phyloP scores from a whole-genome alignment of 2,888 invertebrate genomes.

The Drosophila kuntzei region DNA sequence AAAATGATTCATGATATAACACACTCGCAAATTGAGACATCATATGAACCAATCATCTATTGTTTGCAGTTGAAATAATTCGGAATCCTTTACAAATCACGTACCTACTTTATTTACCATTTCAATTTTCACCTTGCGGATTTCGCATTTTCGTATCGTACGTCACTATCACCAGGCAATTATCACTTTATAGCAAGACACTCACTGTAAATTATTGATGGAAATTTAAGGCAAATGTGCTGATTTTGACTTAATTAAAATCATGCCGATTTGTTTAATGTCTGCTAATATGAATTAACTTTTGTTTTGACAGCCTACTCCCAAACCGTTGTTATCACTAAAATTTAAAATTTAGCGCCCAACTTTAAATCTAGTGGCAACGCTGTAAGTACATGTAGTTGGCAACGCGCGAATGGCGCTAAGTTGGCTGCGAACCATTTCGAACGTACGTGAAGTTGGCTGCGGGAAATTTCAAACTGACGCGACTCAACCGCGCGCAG shows the following conservation, averaged over 20 bases:
- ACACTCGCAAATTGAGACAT: conserved; percentile 12
- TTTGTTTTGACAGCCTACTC: neutral
- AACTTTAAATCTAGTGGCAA: conserved; percentile 24
- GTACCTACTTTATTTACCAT: conserved; percentile 24
- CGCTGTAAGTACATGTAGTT: conserved; percentile 13
- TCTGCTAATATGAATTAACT: conserved; percentile 16
- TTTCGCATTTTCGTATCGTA: conserved; percentile 24
- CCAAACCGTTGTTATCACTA: neutral
- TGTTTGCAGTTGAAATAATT: conserved; percentile 11
- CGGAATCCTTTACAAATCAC: conserved; percentile 26
- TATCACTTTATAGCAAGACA: conserved; percentile 44
- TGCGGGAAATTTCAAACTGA: neutral
- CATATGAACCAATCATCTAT: conserved; percentile 14
- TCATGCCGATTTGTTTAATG: conserved; percentile 18
- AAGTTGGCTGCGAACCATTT: conserved; percentile 22
- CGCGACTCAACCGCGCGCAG: conserved; percentile 10
- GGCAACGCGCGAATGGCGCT: conserved; percentile 12
- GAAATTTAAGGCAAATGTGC: conserved; percentile 46
- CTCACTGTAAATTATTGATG: conserved; percentile 31
- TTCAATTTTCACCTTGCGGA: conserved; percentile 36
- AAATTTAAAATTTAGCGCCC: conserved; percentile 28
- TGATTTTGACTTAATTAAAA: conserved; percentile 46
- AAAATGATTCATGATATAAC: conserved; percentile 33
- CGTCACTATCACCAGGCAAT: conserved; percentile 41
- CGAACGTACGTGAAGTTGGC: conserved; percentile 18